Percentiles rank a stretch among this genome's conserved stretches.
Evolutionary conservation across 2,113 vertebrate species (phyloP).

Genomic region (Bagarius yarrelli): DNA sequence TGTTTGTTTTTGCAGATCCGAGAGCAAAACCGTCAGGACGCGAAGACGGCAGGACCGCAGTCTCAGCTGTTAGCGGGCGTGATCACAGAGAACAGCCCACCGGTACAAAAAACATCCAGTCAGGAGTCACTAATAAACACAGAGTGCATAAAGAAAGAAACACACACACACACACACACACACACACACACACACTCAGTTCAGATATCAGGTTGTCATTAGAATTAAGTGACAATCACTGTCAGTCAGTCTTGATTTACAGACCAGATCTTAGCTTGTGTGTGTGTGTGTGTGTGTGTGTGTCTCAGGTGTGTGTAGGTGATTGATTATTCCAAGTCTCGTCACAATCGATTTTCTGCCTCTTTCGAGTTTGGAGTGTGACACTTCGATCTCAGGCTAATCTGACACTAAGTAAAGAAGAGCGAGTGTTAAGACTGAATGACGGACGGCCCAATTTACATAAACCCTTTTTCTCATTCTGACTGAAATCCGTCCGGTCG

Average conservation of each 20-base stretch:
- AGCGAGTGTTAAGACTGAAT: neutral
- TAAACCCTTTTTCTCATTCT: too few relatives aligned
- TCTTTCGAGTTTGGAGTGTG: neutral
- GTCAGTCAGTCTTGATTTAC: neutral
- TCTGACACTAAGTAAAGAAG: neutral
- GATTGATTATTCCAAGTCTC: neutral
- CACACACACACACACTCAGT: neutral
- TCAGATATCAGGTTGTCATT: neutral
- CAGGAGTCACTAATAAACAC: too few relatives aligned
- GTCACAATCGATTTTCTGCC: neutral
- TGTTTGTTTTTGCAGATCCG: conserved; percentile 75
- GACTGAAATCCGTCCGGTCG: too few relatives aligned
- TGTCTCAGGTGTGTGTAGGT: too few relatives aligned
- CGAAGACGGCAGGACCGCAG: conserved; percentile 93
- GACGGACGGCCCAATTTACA: too few relatives aligned
- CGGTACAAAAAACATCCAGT: conserved; percentile 70
- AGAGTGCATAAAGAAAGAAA: too few relatives aligned
- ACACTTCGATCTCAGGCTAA: neutral
- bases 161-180: too few relatives aligned
- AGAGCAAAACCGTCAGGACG: conserved; percentile 93
- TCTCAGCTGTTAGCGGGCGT: conserved; percentile 91
- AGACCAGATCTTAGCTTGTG: neutral
- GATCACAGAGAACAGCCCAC: conserved; percentile 84
- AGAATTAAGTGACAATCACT: neutral
- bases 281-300: too few relatives aligned